phyloP scores from a whole-genome alignment of 2,888 invertebrate species.

The Pseudolycoriella hygida region DNA sequence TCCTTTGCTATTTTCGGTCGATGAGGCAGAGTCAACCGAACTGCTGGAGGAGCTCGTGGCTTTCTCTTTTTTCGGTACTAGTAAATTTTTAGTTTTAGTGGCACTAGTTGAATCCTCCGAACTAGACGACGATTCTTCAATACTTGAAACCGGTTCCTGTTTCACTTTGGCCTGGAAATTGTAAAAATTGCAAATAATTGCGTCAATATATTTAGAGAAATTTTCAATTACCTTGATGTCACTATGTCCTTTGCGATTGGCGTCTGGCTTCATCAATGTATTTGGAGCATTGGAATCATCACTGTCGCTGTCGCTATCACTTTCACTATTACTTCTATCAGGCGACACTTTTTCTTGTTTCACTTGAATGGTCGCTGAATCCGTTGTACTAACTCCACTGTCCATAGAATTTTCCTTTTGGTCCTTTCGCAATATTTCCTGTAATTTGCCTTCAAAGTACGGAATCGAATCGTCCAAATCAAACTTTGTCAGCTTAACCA shows the following conservation, averaged over 20 bases:
- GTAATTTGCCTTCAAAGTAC: conserved; percentile 24
- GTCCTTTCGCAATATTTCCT: not conserved
- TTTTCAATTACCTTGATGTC: not conserved
- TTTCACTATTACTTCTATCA: not conserved
- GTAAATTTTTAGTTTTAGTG: too few species aligned
- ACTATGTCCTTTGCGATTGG: not conserved
- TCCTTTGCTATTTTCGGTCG: too few species aligned
- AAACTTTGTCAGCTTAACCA: conserved; percentile 23
- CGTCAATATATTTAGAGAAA: not conserved
- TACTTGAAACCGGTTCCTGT: not conserved
- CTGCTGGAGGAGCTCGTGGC: too few species aligned
- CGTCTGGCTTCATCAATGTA: not conserved
- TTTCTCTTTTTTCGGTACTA: too few species aligned
- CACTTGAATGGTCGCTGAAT: not conserved
- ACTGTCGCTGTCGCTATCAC: too few species aligned
- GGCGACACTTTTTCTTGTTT: not conserved
- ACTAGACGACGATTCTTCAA: not conserved
- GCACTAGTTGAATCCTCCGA: too few species aligned
- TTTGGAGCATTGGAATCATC: too few species aligned
- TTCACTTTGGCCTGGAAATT: conserved; percentile 3
- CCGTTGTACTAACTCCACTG: conserved; percentile 5
- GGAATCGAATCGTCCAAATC: conserved; percentile 22
- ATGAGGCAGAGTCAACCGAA: too few species aligned
- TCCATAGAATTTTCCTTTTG: not conserved
- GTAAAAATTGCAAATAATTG: not conserved